These are phyloP conservation scores for Anagrus nilaparvatae DNA, from an alignment of 1,140 invertebrate species.

Conservation along the genomic window DNA sequence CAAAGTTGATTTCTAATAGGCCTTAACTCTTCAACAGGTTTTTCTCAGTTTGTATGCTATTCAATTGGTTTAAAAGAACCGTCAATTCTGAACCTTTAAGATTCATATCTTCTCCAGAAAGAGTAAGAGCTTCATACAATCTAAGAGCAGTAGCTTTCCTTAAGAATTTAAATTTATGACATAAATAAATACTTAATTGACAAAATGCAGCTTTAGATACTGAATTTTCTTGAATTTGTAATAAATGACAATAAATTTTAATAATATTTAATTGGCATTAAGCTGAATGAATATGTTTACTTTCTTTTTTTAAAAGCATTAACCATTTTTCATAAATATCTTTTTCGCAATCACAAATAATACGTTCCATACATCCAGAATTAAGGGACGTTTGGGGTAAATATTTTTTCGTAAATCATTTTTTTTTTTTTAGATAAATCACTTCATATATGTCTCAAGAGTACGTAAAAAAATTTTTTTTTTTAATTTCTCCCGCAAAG, in stretches of 20 bases:
- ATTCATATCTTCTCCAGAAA: conserved; percentile 65
- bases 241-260: conserved; percentile 64
- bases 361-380: conserved; percentile 55
- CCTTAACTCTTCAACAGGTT: conserved; percentile 57
- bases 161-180: conserved; percentile 73
- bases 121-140: conserved; percentile 74
- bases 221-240: conserved; percentile 59
- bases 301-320: conserved; percentile 61
- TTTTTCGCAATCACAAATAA: conserved; percentile 53
- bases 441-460: too few relatives aligned
- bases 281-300: conserved; percentile 59
- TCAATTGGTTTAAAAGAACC: conserved; percentile 62
- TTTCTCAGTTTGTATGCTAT: conserved; percentile 78
- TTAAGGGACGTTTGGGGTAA: too few relatives aligned
- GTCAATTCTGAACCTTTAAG: conserved; percentile 61
- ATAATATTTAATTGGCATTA: conserved; percentile 71
- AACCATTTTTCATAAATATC: conserved; percentile 60
- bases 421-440: too few relatives aligned
- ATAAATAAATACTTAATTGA: conserved; percentile 75
- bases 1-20: conserved; percentile 75
- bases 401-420: too few relatives aligned
- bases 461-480: too few relatives aligned
- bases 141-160: conserved; percentile 71
- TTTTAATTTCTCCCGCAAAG: too few relatives aligned
- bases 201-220: conserved; percentile 58